Evolutionary conservation across 2,797 vertebrate species (phyloP).

Genomic region (Odontamblyopus rebecca): DNA sequence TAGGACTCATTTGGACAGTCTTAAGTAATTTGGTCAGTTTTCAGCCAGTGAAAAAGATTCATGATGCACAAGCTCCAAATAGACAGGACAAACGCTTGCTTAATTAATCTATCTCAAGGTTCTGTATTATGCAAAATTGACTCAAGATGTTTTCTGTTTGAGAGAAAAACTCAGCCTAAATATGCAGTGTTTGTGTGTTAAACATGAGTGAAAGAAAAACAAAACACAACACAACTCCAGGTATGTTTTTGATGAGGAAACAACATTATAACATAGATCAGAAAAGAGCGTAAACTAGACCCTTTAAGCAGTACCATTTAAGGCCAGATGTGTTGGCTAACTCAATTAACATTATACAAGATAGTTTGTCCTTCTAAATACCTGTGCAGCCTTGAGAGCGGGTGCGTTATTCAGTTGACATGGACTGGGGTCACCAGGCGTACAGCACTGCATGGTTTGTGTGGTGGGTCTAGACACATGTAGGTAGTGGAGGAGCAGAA

Average conservation of each 20-base stretch:
- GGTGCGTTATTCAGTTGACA: constrained; percentile 39
- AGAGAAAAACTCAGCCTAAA: too few relatives aligned
- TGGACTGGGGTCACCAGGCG: constrained; percentile 44
- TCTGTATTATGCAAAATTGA: too few relatives aligned
- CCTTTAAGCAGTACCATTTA: constrained; percentile 12
- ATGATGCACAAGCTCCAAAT: background rate
- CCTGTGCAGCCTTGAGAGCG: constrained; percentile 42
- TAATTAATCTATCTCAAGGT: background rate
- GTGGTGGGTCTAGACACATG: constrained; percentile 64
- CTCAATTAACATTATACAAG: constrained; percentile 49
- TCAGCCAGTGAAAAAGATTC: too few relatives aligned
- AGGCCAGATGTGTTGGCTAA: constrained; percentile 25
- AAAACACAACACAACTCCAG: too few relatives aligned
- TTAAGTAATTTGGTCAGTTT: background rate
- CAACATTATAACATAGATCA: too few relatives aligned
- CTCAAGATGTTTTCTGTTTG: too few relatives aligned
- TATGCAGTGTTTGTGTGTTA: too few relatives aligned
- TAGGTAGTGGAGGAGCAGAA: constrained; percentile 58
- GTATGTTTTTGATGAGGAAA: too few relatives aligned
- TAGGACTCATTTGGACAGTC: background rate
- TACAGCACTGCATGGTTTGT: constrained; percentile 41
- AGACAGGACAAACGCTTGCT: background rate
- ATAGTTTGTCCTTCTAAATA: constrained; percentile 27
- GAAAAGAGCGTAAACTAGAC: too few relatives aligned
- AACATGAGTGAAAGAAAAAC: too few relatives aligned